Conservation (phyloP, 2,113 vertebrate genomes). For the human region DNA sequence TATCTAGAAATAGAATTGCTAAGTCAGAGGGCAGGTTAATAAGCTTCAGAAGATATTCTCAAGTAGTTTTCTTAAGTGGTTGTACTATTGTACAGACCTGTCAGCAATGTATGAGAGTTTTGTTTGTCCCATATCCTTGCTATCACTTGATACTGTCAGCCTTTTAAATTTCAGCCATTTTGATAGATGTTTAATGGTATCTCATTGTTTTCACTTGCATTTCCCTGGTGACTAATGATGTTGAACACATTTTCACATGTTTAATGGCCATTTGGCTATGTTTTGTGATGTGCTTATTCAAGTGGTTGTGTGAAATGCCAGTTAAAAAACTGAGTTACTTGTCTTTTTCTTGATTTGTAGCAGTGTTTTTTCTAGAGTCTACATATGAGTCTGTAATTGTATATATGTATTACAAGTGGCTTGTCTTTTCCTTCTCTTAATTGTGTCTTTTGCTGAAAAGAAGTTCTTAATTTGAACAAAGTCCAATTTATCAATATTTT, state of each 20-base stretch:
- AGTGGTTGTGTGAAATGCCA: background rate
- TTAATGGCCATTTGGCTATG: background rate
- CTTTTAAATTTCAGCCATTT: background rate
- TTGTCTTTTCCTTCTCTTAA: background rate
- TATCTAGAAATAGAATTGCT: background rate
- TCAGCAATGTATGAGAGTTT: background rate
- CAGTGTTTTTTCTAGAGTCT: background rate
- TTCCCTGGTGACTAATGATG: background rate
- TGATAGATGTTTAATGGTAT: background rate
- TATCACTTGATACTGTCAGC: background rate
- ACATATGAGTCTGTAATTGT: background rate
- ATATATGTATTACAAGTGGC: background rate
- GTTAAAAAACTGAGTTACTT: background rate
- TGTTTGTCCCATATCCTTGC: background rate
- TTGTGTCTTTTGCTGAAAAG: background rate
- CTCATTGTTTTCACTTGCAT: background rate
- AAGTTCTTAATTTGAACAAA: background rate
- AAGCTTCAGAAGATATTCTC: background rate
- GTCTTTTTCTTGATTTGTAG: background rate
- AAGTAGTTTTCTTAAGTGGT: conserved; percentile 5
- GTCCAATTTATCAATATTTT: background rate
- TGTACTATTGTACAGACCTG: background rate
- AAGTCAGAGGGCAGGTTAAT: background rate
- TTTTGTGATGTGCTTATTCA: background rate
- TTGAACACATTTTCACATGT: background rate